Conservation (phyloP, 1,140 invertebrate genomes). For the Drosophila ogumai region DNA sequence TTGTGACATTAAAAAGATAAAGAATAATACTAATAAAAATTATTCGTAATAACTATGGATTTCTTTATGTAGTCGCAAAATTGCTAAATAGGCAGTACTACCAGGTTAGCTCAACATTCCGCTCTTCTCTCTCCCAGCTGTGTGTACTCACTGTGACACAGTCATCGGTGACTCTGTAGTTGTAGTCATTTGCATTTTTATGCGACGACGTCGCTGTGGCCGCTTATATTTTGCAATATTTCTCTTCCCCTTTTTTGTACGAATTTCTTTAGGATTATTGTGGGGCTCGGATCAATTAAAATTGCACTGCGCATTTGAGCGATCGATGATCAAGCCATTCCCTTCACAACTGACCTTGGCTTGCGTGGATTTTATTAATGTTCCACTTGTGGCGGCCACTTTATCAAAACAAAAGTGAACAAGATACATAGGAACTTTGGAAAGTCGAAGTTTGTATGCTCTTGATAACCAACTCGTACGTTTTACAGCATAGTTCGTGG, state of each 20-base stretch:
- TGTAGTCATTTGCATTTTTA: conserved; percentile 69
- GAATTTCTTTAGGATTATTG: neutral
- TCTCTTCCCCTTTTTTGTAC: neutral
- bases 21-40: too few species aligned
- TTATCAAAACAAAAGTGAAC: neutral
- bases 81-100: neutral
- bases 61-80: neutral
- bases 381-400: conserved; percentile 1
- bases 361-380: neutral
- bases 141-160: neutral
- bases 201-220: conserved; percentile 38
- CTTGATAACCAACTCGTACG: too few species aligned
- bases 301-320: conserved; percentile 10
- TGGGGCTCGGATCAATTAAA: conserved; percentile 27
- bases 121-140: neutral
- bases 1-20: too few species aligned
- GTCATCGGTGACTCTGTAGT: conserved; percentile 1
- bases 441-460: neutral
- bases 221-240: conserved; percentile 44
- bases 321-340: neutral
- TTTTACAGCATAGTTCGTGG: too few species aligned
- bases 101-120: neutral
- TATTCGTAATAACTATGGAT: neutral
- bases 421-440: neutral
- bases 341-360: conserved; percentile 4